Evolutionary conservation across 2,797 vertebrate species (phyloP).

Genomic region (Myoxocephalus aenaeus): DNA sequence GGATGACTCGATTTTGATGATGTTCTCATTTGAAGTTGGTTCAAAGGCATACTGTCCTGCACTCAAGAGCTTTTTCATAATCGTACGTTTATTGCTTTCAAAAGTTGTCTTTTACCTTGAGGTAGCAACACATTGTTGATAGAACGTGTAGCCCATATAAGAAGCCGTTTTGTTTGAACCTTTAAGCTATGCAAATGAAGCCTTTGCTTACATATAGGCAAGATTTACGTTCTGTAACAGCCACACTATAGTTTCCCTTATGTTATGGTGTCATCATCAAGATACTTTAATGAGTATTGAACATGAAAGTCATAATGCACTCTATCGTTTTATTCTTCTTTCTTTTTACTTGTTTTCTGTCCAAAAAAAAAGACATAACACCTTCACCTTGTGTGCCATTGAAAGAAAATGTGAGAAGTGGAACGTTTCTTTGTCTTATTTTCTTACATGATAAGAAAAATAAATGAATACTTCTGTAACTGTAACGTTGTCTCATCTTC

Average conservation of each 20-base stretch:
- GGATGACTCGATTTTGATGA: slow-evolving; percentile 79
- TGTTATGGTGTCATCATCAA: slow-evolving; percentile 43
- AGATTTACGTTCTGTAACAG: slow-evolving; percentile 52
- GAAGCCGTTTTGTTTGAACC: slow-evolving; percentile 61
- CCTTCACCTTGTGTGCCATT: slow-evolving; percentile 87
- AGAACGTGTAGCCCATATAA: slow-evolving; percentile 77
- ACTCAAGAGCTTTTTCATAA: slow-evolving; percentile 58
- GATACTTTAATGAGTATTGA: slow-evolving; percentile 53
- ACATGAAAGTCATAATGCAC: slow-evolving; percentile 63
- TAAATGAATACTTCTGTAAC: slow-evolving; percentile 75
- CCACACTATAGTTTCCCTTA: slow-evolving; percentile 47
- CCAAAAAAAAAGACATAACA: slow-evolving; percentile 73
- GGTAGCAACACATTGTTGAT: slow-evolving; percentile 67
- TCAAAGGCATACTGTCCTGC: slow-evolving; percentile 61
- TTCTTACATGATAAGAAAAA: slow-evolving; percentile 83
- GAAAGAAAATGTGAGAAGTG: slow-evolving; percentile 81
- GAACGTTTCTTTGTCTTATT: slow-evolving; percentile 85
- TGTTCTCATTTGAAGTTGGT: slow-evolving; percentile 86
- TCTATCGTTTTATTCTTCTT: slow-evolving; percentile 46
- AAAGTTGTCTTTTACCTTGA: slow-evolving; percentile 50
- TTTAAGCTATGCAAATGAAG: slow-evolving; percentile 86
- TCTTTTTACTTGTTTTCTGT: slow-evolving; percentile 64
- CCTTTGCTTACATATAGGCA: slow-evolving; percentile 66
- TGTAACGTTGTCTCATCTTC: no score
- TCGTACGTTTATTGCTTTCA: slow-evolving; percentile 62